Conservation (phyloP, 2,797 vertebrate species). For the Propithecus deckenii region DNA sequence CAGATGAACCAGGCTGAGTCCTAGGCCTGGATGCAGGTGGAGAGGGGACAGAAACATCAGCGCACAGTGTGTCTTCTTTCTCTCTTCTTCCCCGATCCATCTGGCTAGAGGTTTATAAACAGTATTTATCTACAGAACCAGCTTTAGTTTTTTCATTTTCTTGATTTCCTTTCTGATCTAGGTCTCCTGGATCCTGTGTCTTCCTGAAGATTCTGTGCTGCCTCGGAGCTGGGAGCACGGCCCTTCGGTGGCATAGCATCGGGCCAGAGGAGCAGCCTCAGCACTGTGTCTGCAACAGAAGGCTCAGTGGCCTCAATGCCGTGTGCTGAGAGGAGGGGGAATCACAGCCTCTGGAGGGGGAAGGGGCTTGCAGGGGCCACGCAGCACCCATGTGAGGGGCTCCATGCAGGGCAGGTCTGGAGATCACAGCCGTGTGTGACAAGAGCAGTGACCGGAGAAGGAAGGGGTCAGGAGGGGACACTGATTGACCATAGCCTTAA, state of each 20-base stretch:
- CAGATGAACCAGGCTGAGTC: not conserved
- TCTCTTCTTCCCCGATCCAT: not conserved
- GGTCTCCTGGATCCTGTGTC: not conserved
- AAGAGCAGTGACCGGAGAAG: not conserved
- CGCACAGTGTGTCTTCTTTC: not conserved
- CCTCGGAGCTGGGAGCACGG: not conserved
- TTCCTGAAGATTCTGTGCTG: not conserved
- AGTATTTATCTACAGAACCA: not conserved
- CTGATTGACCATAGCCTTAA: not conserved
- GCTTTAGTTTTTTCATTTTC: not conserved
- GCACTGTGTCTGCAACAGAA: not conserved
- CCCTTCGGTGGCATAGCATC: not conserved
- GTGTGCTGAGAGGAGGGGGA: not conserved
- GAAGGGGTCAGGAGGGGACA: not conserved
- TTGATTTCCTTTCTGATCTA: not conserved
- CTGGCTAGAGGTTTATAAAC: not conserved
- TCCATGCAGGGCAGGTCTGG: not conserved
- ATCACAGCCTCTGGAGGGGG: not conserved
- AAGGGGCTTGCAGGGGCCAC: not conserved
- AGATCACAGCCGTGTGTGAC: not conserved
- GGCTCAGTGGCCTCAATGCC: not conserved
- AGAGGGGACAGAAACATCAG: not conserved
- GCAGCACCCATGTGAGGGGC: not conserved
- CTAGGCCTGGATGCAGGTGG: not conserved
- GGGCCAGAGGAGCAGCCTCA: not conserved